These are phyloP conservation scores for Rhynchonycteris naso DNA, from an alignment of 2,797 vertebrate species.

Conservation along the genomic window DNA sequence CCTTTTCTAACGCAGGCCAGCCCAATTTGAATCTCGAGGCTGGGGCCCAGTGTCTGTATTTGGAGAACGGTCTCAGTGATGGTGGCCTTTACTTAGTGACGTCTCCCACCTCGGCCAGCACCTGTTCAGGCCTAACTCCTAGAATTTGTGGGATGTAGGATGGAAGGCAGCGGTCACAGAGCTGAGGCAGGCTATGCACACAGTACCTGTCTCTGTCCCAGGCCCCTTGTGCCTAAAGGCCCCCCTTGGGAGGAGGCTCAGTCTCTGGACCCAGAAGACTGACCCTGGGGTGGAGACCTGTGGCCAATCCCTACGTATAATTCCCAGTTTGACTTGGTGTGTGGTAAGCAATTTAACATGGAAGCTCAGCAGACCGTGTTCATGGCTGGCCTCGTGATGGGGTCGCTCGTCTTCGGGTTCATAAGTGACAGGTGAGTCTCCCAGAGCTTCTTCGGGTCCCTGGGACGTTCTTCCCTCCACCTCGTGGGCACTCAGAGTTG, in stretches of 20 bases:
- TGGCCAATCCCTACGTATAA: background rate
- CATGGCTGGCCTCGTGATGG: conserved; percentile 90
- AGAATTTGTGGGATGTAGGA: no score
- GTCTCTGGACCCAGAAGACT: background rate
- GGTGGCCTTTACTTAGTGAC: background rate
- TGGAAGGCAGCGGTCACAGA: background rate
- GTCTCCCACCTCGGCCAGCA: no score
- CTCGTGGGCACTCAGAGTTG: background rate
- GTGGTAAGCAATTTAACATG: conserved; percentile 83
- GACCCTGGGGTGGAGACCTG: background rate
- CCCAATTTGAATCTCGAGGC: background rate
- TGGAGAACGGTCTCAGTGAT: background rate
- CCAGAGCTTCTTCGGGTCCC: background rate
- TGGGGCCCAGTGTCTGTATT: background rate
- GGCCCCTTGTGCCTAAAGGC: background rate
- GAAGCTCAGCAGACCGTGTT: conserved; percentile 88
- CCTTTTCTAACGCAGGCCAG: background rate
- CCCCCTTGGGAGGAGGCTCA: background rate
- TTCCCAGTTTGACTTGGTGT: conserved; percentile 88
- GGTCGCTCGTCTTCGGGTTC: conserved; percentile 88
- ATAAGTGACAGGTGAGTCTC: conserved; percentile 92
- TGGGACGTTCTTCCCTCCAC: background rate
- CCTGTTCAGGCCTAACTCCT: no score
- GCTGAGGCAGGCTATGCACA: background rate
- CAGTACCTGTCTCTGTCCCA: background rate